Evolutionary conservation across 2,888 invertebrate genomes (phyloP).

Genomic region (Drosophila villosipedis): DNA sequence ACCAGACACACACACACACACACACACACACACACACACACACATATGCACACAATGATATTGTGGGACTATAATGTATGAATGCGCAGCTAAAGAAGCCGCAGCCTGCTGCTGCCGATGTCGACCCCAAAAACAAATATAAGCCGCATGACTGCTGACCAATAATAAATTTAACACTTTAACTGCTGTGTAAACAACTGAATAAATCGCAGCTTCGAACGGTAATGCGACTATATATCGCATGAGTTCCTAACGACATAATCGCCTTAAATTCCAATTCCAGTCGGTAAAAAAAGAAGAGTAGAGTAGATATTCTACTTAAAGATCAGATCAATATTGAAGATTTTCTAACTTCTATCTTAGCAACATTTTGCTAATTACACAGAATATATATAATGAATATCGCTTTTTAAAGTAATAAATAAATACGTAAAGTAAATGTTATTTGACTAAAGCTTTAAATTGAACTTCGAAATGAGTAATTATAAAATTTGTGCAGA

Average conservation of each 20-base stretch:
- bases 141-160: constrained; percentile 69
- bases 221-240: constrained; percentile 22
- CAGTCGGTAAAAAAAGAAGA: not conserved
- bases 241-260: constrained; percentile 37
- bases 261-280: constrained; percentile 38
- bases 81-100: constrained; percentile 78
- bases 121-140: constrained; percentile 71
- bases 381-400: not conserved
- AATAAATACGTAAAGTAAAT: not conserved
- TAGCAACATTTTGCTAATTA: not conserved
- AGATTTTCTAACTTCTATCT: not conserved
- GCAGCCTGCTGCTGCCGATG: constrained; percentile 59
- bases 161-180: constrained; percentile 80
- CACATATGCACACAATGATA: not conserved
- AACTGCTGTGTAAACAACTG: constrained; percentile 69
- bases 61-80: constrained; percentile 69
- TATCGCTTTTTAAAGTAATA: not conserved
- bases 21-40: constrained; percentile 8
- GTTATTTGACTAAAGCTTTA: not conserved
- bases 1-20: constrained; percentile 52
- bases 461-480: not conserved
- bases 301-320: not conserved
- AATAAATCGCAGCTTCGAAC: constrained; percentile 49
- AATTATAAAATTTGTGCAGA: constrained; percentile 1
- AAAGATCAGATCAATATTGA: not conserved